phyloP scores from a whole-genome alignment of 2,113 vertebrate genomes.

The Ictidomys tridecemlineatus region DNA sequence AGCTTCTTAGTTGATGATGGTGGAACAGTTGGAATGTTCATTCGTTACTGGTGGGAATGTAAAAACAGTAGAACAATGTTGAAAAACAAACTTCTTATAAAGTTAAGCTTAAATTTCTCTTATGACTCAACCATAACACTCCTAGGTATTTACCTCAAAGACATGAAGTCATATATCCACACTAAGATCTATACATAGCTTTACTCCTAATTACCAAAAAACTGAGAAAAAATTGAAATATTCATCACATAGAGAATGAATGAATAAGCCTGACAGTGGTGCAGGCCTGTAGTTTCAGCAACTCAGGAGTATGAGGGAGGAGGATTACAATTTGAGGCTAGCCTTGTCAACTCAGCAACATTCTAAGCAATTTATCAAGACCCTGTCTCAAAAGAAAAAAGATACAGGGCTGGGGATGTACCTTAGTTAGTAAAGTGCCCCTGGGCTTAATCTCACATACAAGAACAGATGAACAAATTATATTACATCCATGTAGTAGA shows the following conservation, averaged over 20 bases:
- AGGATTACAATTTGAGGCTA: too few species aligned
- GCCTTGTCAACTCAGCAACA: too few species aligned
- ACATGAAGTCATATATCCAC: not conserved
- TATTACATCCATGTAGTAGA: not conserved
- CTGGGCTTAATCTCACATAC: too few species aligned
- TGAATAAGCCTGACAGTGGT: too few species aligned
- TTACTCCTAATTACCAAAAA: not conserved
- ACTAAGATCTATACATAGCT: not conserved
- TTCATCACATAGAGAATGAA: not conserved
- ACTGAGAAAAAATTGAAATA: not conserved
- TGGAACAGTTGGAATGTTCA: not conserved
- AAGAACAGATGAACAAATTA: not conserved
- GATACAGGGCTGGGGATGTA: too few species aligned
- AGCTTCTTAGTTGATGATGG: not conserved
- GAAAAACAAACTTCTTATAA: constrained; percentile 36
- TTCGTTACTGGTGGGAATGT: not conserved
- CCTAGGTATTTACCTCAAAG: constrained; percentile 13
- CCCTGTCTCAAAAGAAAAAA: too few species aligned
- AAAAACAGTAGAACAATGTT: not conserved
- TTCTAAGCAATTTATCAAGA: too few species aligned
- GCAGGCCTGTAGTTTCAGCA: too few species aligned
- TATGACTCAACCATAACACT: not conserved
- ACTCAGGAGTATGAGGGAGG: too few species aligned
- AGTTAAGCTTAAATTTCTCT: not conserved
- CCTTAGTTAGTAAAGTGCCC: too few species aligned